A percentile compares a stretch with the other conserved stretches of the same genome.
phyloP scores from a whole-genome alignment of 2,113 vertebrate genomes.

The Chloroceryle aenea region DNA sequence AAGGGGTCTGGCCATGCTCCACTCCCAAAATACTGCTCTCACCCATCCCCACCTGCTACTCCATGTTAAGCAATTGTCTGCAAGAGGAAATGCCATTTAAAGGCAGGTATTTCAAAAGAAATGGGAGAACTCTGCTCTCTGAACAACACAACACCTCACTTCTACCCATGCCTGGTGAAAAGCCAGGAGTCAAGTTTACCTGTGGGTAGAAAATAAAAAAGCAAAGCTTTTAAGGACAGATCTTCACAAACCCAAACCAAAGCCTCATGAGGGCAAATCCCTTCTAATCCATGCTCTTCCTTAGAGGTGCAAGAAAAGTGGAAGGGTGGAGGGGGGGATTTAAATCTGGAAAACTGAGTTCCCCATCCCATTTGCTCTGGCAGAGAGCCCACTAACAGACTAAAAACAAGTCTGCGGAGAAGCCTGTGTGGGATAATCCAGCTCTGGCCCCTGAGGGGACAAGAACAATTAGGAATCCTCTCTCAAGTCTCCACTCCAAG shows the following conservation, averaged over 20 bases:
- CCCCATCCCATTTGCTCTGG: constrained; percentile 14
- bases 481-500: constrained; percentile 65
- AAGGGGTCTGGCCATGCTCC: neutral
- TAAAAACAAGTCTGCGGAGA: constrained; percentile 41
- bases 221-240: constrained; percentile 49
- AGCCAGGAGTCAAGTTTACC: constrained; percentile 10
- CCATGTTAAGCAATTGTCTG: neutral
- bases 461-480: constrained; percentile 59
- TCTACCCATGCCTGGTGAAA: neutral
- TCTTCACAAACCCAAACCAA: constrained; percentile 24
- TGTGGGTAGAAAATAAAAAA: neutral
- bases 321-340: neutral
- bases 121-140: neutral
- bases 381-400: constrained; percentile 13
- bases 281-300: constrained; percentile 48
- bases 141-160: neutral
- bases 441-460: constrained; percentile 29
- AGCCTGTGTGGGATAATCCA: constrained; percentile 58
- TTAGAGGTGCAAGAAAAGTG: constrained; percentile 43
- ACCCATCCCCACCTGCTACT: neutral
- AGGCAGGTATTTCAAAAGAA: constrained; percentile 4
- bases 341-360: constrained; percentile 44
- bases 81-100: constrained; percentile 8
- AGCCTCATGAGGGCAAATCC: constrained; percentile 30
- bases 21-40: neutral